These are phyloP conservation scores for Drosophila formosana DNA, from an alignment of 2,888 invertebrate genomes.

Conservation along the genomic window DNA sequence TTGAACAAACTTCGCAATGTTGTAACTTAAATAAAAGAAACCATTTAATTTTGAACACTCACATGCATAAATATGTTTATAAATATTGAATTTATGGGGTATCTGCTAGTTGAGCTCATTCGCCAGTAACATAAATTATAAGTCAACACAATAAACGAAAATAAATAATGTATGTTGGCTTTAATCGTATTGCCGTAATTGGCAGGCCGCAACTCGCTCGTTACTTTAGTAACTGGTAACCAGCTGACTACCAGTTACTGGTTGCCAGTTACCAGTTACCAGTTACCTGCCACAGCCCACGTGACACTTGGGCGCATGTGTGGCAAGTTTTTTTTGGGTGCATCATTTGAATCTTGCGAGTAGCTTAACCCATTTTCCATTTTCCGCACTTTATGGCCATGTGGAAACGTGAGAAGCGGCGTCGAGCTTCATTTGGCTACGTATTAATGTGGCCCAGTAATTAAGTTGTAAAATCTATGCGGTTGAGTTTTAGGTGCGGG, in stretches of 20 bases:
- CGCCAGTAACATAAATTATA: background rate
- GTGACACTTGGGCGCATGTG: constrained; percentile 3
- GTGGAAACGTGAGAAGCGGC: constrained; percentile 41
- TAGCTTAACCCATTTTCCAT: constrained; percentile 46
- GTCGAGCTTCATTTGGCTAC: constrained; percentile 64
- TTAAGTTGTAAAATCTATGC: constrained; percentile 76
- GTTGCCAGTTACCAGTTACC: background rate
- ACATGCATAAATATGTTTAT: too few species aligned
- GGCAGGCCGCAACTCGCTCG: constrained; percentile 14
- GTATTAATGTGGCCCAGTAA: constrained; percentile 64
- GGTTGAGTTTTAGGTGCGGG: constrained; percentile 47
- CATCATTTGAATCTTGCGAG: constrained; percentile 40
- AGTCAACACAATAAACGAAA: background rate
- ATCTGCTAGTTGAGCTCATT: background rate
- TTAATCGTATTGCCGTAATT: constrained; percentile 7
- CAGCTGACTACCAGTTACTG: background rate
- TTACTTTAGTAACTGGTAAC: constrained; percentile 23
- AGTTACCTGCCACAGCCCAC: constrained; percentile 9
- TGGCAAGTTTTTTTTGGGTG: constrained; percentile 14
- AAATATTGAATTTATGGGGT: background rate
- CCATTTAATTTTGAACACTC: too few species aligned
- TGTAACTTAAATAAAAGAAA: too few species aligned
- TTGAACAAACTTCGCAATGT: too few species aligned
- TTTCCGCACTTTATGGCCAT: constrained; percentile 38
- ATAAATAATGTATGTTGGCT: background rate